Base-by-base conservation (phyloP, 2,888 invertebrate genomes). In the Ophion ventricosus region DNA sequence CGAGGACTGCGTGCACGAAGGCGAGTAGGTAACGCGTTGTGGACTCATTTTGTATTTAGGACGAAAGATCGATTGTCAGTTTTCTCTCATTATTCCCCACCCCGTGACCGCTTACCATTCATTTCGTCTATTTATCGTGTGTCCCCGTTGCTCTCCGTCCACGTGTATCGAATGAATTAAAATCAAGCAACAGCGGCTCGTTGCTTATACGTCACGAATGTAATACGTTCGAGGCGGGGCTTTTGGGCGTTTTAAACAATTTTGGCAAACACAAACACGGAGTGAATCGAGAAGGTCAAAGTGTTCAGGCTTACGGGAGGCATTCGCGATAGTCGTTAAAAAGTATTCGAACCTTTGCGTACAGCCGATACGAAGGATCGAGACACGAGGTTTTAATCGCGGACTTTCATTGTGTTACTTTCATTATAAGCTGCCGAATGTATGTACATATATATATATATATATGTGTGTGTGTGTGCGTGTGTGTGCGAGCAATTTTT, bases 61-160 rank as follows among this genome's bases (percentile, higher is more conserved):
- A 78, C 69, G 77, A 78, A 69, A 78, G 69, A 78, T 78, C 69
- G 69, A 61, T 78, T 57, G 59, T 77, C 67, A 61, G 61, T 78
- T 78, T 78, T 78, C 77, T 78, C 77, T 78, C 77, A 69, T 78
- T 78, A 78, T 61, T 69, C 49, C 61, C 4, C 14, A 17, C 17
- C 17, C 17, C 14, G 17, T 17, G 49, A 17, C 14, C 49, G n/a
- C 67, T n/a, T 25, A 43, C 43, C 29, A 73, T 61, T 73, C 35
- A 25, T 73, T 73, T 61, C 25, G 14, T 40, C 40, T 25, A 11
- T 43, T 17, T 43, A 26, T 49, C 49, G 17, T 17, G 25, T 67
- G 11, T 11, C 10, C 40, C 5, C 20, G 20, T 14, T 3, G 40
- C 23, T 49, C 49, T 49, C 49, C 49, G 4, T 14, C 1, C 49